Evolutionary conservation across 2,113 vertebrate species (phyloP), one percentile per base, ranked within the genome.

Genomic region (Pitta sordida): DNA sequence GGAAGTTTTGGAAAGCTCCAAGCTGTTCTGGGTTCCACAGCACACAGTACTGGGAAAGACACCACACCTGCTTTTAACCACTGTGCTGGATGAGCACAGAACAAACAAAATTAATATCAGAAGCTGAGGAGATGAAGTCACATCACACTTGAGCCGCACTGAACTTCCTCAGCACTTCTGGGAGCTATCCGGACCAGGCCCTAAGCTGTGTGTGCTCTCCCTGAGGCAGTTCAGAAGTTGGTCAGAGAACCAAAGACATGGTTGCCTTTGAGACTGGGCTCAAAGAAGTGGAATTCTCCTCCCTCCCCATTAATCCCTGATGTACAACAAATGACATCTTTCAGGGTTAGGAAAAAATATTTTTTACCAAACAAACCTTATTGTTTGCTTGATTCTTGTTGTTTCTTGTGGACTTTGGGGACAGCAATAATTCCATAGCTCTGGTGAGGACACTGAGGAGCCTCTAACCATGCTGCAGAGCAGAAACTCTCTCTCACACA

Each of bases 361-460:
- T 48, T 67, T 29, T 36, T 53, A 64, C 77, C 74, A 55, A 82
- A 73, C 58, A 64, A 91, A 71, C 46, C 37, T 74, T 64, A 83
- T 89, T 94, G 92, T 96, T 91, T 60, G 65, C 23, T 51, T 46
- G 53, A 84, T 85, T 87, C 93, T 84, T 65, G 86, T 7, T 84
- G 92, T 94, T 94, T 93, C 53, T 18, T 11, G 34, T 95, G 74
- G 49, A 75, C 65, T 17, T 4, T 67, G 87, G 74, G 52, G 81
- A 65, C 58, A 49, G 56, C 18, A 86, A 22, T 69, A 81, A 86
- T 34, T 88, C 36, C 0, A 0, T 2, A 55, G 70, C 39, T 80
- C 51, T 82, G 76, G 63, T 2, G 20, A 75, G 58, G 86, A 75
- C 34, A 44, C 70, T 3, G 4, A 64, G 82, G 23, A 87, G 60